Evolutionary conservation across 2,797 vertebrate genomes (phyloP), one percentile per base, ranked within the genome.

Genomic region (Clamator glandarius): DNA sequence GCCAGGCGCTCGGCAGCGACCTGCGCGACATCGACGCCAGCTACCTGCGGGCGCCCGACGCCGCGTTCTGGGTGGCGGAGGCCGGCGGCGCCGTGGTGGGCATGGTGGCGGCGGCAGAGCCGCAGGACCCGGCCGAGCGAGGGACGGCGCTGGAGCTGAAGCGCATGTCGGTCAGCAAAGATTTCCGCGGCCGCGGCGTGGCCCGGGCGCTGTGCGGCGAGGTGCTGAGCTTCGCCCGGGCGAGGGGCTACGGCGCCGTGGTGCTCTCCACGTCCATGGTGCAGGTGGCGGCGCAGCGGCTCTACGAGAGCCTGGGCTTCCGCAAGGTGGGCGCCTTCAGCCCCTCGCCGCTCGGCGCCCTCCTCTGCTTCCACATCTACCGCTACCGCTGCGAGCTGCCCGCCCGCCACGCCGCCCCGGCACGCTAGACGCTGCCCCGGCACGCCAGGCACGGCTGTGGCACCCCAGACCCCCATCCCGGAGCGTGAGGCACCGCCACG

Each of bases 61-160:
- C 97, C 5, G 96, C 97, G 78, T 98, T 98, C 82, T 99, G 98
- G 98, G 98, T 98, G 95, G 98, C 97, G 0, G 98, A 98, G 63
- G 96, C 68, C 0, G 97, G 98, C 0, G 98, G 97, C 2, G 83
- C 41, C 3, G 97, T 98, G 95, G 98, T 98, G 50, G 98, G 97
- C 51, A 98, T 83, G 0, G 98, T 98, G 89, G 97, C 89, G 0
- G 98, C 97, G 29, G 88, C 96, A 3, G 95, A 88, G 1, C 97
- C 98, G 2, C 46, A 77, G 2, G 68, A 84, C n/a, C 97, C 96
- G 3, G 68, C 93, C 0, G 77, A 95, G 0, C 69, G 92, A 19
- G 89, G 26, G 0, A 61, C 14, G 2, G 98, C 97, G 68, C 66
- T 99, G 96, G 97, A 98, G 96, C 92, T 99, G 79, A 98, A 98